Evolutionary conservation across 2,797 vertebrate species (phyloP).

Genomic region (Neopelma chrysocephalum): DNA sequence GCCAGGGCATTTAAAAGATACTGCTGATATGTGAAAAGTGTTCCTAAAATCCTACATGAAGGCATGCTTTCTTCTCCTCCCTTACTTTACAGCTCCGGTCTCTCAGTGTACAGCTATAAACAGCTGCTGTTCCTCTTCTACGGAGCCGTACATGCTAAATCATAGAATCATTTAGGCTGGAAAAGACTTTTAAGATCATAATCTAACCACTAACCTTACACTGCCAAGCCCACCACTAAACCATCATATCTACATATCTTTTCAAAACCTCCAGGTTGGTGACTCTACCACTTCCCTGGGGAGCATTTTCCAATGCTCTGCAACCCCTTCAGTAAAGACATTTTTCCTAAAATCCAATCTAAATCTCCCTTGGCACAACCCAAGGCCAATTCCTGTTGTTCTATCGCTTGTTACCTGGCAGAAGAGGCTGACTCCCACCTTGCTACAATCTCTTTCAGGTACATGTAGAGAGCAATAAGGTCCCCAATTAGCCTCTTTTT

Average conservation of each 20-base stretch:
- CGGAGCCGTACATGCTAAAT: neutral
- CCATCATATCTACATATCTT: fast-evolving
- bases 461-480: neutral
- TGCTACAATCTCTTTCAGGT: neutral
- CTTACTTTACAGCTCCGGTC: neutral
- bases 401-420: neutral
- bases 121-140: neutral
- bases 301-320: neutral
- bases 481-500: neutral
- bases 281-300: neutral
- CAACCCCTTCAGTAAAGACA: neutral
- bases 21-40: neutral
- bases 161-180: neutral
- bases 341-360: neutral
- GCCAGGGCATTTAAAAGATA: neutral
- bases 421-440: neutral
- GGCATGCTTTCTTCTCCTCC: neutral
- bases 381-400: neutral
- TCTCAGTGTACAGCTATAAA: neutral
- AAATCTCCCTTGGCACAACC: neutral
- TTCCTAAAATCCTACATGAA: neutral
- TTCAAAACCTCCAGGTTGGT: neutral
- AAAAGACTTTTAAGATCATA: neutral
- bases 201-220: neutral
- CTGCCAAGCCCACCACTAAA: neutral